phyloP scores from a whole-genome alignment of 2,797 vertebrate species.

The Petrocephalus schoutedeni region DNA sequence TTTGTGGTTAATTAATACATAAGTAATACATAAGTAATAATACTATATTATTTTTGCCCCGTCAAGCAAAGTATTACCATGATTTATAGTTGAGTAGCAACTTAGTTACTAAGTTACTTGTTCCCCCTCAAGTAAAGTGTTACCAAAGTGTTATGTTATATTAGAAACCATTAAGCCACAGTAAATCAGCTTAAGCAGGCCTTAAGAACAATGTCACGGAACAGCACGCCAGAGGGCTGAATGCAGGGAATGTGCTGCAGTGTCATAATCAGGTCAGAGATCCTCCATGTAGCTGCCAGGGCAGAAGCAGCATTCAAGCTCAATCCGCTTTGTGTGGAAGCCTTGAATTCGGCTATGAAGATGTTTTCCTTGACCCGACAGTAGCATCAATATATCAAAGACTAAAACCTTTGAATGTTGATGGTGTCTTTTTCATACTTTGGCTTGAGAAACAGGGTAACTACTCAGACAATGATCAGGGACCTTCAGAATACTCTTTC shows the following conservation, averaged over 20 bases:
- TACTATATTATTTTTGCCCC: not conserved
- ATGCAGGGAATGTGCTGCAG: not conserved
- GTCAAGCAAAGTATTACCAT: not conserved
- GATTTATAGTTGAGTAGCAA: not conserved
- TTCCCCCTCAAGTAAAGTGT: not conserved
- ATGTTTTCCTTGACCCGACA: not conserved
- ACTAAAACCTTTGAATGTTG: not conserved
- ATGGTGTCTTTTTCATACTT: not conserved
- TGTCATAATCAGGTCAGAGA: not conserved
- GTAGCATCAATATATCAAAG: not conserved
- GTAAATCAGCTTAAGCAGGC: not conserved
- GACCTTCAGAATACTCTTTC: not conserved
- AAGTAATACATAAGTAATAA: not conserved
- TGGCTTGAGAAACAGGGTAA: not conserved
- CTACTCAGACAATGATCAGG: not conserved
- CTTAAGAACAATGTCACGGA: not conserved
- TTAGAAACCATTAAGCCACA: not conserved
- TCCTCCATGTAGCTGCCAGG: not conserved
- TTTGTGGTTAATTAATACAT: not conserved
- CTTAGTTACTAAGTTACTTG: not conserved
- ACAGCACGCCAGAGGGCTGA: not conserved
- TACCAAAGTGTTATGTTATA: not conserved
- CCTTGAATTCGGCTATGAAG: not conserved
- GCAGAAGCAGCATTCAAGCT: not conserved
- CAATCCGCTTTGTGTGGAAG: not conserved